Percentiles rank a stretch among this genome's conserved stretches.
phyloP scores from a whole-genome alignment of 2,888 invertebrate genomes.

The Hipparchia sbordonii region DNA sequence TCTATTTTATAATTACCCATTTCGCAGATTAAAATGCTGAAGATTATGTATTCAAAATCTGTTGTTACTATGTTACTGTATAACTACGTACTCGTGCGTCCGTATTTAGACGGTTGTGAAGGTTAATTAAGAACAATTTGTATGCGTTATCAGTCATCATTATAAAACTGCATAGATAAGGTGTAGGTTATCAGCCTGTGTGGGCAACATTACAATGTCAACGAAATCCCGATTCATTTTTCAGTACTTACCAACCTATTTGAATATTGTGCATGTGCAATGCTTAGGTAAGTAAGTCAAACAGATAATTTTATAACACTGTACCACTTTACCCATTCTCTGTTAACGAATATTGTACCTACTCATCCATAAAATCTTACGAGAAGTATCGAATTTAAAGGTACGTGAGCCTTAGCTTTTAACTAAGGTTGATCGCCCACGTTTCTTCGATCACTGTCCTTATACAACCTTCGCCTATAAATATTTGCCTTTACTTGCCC shows the following conservation, averaged over 20 bases:
- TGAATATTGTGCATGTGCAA: neutral
- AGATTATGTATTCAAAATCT: neutral
- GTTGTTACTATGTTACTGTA: neutral
- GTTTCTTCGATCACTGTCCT: slow-evolving; percentile 53
- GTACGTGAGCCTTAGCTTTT: no score
- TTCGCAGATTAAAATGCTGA: neutral
- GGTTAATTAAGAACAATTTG: slow-evolving; percentile 38
- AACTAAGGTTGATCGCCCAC: slow-evolving; percentile 38
- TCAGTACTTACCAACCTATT: neutral
- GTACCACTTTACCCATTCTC: no score
- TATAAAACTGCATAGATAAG: slow-evolving; percentile 27
- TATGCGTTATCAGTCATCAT: slow-evolving; percentile 33
- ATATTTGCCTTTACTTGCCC: slow-evolving; percentile 36
- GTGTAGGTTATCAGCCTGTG: slow-evolving; percentile 31
- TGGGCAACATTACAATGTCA: slow-evolving; percentile 11
- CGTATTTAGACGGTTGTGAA: slow-evolving; percentile 25
- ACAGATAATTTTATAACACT: neutral
- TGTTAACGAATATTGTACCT: no score
- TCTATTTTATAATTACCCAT: no score
- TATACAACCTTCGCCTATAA: slow-evolving; percentile 56
- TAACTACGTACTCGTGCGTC: neutral
- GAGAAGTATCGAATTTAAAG: no score
- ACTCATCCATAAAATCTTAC: no score
- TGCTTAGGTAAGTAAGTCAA: neutral
- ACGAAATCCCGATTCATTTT: slow-evolving; percentile 44